Percentiles rank a stretch among this genome's conserved stretches.
Conservation (phyloP, 2,888 invertebrate genomes). For the Noctua janthe region DNA sequence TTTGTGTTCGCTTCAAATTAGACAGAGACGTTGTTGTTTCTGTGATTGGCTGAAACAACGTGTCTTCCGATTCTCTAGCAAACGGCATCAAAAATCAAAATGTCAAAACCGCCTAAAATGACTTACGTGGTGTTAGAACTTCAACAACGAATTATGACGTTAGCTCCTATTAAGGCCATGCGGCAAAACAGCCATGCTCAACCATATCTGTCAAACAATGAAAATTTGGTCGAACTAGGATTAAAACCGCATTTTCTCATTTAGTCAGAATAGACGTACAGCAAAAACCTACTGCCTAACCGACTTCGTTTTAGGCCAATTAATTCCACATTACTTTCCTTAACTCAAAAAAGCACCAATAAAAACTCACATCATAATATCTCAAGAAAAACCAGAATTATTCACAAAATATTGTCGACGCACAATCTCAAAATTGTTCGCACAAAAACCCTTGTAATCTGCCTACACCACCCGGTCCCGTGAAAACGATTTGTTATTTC, state of each 20-base stretch:
- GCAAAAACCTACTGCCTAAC: not conserved
- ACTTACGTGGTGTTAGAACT: too few relatives aligned
- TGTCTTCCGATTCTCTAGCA: too few relatives aligned
- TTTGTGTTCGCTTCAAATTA: too few relatives aligned
- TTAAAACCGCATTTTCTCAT: not conserved
- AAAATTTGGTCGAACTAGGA: not conserved
- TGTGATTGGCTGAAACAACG: too few relatives aligned
- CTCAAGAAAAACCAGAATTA: conserved; percentile 23
- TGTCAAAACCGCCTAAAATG: too few relatives aligned
- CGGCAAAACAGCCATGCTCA: not conserved
- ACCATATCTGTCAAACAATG: not conserved
- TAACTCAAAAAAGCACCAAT: not conserved
- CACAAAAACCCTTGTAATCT: conserved; percentile 53
- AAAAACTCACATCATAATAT: conserved; percentile 16
- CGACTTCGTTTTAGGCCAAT: not conserved
- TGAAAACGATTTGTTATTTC: conserved; percentile 54
- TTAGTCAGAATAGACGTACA: not conserved
- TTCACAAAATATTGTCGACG: conserved; percentile 51
- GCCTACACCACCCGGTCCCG: conserved; percentile 45
- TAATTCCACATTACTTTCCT: conserved; percentile 13
- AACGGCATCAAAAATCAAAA: too few relatives aligned
- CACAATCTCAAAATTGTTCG: conserved; percentile 41
- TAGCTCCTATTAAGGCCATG: too few relatives aligned
- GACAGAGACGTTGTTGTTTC: too few relatives aligned
- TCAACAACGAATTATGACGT: too few relatives aligned